These are phyloP conservation scores for Notarius lentiginosus DNA, from an alignment of 2,113 vertebrate species.

Conservation along the genomic window DNA sequence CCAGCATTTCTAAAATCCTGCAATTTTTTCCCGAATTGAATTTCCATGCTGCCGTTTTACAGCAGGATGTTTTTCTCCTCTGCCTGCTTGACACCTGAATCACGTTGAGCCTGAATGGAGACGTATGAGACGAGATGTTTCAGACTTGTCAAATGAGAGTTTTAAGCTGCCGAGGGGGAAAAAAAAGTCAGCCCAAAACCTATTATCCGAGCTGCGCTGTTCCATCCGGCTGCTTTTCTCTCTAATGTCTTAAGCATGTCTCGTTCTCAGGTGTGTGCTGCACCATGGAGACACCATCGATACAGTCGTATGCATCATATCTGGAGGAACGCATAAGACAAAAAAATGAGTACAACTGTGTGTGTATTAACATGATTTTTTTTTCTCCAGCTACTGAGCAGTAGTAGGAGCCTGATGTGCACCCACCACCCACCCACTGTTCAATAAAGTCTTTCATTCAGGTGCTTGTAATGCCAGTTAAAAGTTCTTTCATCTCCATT, in stretches of 20 bases:
- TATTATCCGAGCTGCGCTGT: slow-evolving; percentile 22
- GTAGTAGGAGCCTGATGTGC: too few relatives aligned
- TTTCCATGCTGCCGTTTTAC: slow-evolving; percentile 52
- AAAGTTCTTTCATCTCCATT: not conserved
- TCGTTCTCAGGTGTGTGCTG: not conserved
- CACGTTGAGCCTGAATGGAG: slow-evolving; percentile 35
- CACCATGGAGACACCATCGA: not conserved
- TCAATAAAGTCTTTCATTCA: not conserved
- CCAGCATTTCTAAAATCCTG: slow-evolving; percentile 59
- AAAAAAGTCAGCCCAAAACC: not conserved
- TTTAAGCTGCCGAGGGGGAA: slow-evolving; percentile 51
- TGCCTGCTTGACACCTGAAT: slow-evolving; percentile 29
- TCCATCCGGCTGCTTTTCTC: slow-evolving; percentile 20
- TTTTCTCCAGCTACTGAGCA: not conserved
- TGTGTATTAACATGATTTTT: not conserved
- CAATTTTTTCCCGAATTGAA: slow-evolving; percentile 58
- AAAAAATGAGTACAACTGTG: not conserved
- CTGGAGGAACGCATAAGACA: not conserved
- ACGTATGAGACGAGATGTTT: slow-evolving; percentile 60
- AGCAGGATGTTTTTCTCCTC: slow-evolving; percentile 43
- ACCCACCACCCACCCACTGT: too few relatives aligned
- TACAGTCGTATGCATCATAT: not conserved
- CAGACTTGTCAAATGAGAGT: slow-evolving; percentile 61
- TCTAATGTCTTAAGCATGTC: slow-evolving; percentile 30
- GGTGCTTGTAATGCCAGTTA: not conserved